These are phyloP conservation scores for Scaptomyza parva DNA, from an alignment of 2,888 invertebrate genomes.

Conservation along the genomic window DNA sequence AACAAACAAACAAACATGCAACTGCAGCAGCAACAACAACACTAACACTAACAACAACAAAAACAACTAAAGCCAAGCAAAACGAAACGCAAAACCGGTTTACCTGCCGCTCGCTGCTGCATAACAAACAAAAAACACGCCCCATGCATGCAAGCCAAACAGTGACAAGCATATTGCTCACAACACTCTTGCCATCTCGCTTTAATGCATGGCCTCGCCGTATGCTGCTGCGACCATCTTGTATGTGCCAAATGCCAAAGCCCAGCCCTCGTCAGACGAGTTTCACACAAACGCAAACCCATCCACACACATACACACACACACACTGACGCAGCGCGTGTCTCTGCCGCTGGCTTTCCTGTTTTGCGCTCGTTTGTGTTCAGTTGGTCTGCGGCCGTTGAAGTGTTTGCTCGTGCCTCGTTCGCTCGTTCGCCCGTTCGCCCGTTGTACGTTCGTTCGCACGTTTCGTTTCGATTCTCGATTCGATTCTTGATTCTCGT, in stretches of 20 bases:
- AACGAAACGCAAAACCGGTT: slow-evolving; percentile 70
- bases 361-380: slow-evolving; percentile 74
- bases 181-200: slow-evolving; percentile 36
- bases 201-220: slow-evolving; percentile 38
- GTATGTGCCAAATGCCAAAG: slow-evolving; percentile 75
- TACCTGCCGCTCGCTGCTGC: slow-evolving; percentile 54
- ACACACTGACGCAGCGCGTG: slow-evolving; percentile 23
- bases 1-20: slow-evolving; percentile 63
- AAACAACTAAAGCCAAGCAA: slow-evolving; percentile 34
- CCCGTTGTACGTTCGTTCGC: slow-evolving; percentile 37
- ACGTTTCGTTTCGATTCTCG: slow-evolving; percentile 40
- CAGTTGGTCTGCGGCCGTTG: slow-evolving; percentile 85
- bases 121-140: slow-evolving; percentile 74
- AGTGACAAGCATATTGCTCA: slow-evolving; percentile 65
- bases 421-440: slow-evolving; percentile 61
- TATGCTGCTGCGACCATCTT: slow-evolving; percentile 71
- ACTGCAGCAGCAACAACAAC: slow-evolving; percentile 51
- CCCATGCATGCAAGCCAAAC: slow-evolving; percentile 65
- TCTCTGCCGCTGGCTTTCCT: slow-evolving; percentile 66
- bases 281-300: slow-evolving; percentile 49
- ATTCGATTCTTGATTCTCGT: slow-evolving; percentile 31
- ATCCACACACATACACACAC: slow-evolving; percentile 15
- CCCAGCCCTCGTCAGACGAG: slow-evolving; percentile 77
- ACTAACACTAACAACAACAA: slow-evolving; percentile 27
- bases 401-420: slow-evolving; percentile 64